Evolutionary conservation across 1,140 invertebrate genomes (phyloP).

Genomic region (Phthorimaea operculella): DNA sequence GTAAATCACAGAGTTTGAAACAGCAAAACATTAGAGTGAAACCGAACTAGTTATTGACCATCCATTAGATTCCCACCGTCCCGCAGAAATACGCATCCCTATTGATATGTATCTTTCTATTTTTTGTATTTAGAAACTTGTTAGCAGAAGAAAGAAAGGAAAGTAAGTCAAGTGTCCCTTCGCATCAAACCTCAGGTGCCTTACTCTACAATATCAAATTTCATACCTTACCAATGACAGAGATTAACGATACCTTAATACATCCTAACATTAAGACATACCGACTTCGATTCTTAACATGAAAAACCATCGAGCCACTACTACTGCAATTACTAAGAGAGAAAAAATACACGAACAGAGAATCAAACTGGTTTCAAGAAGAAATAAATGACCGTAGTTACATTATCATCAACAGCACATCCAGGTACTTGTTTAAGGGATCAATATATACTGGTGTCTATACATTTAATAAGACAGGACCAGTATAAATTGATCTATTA

Average conservation of each 20-base stretch:
- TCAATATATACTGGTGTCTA: too few relatives aligned
- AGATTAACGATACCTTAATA: conserved; percentile 51
- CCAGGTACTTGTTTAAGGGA: too few relatives aligned
- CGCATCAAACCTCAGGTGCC: conserved; percentile 52
- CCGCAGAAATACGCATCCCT: conserved; percentile 51
- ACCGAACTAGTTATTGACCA: conserved; percentile 47
- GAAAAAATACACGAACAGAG: not conserved
- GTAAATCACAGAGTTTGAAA: conserved; percentile 66
- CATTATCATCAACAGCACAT: too few relatives aligned
- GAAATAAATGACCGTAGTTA: too few relatives aligned
- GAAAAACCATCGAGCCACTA: conserved; percentile 38
- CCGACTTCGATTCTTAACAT: conserved; percentile 22
- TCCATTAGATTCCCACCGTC: conserved; percentile 40
- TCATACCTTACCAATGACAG: conserved; percentile 52
- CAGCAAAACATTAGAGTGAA: conserved; percentile 60
- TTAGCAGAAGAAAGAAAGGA: conserved; percentile 37
- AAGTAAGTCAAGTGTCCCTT: conserved; percentile 55
- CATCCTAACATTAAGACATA: conserved; percentile 49
- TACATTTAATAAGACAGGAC: too few relatives aligned
- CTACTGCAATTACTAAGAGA: conserved; percentile 14
- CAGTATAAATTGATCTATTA: too few relatives aligned
- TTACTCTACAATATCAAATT: conserved; percentile 35
- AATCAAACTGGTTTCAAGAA: not conserved
- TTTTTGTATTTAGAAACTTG: conserved; percentile 12
- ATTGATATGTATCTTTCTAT: conserved; percentile 65